A percentile compares a stretch with the other conserved stretches of the same genome.
Evolutionary conservation across 1,140 invertebrate species (phyloP).

Genomic region (Drosophila nannoptera): DNA sequence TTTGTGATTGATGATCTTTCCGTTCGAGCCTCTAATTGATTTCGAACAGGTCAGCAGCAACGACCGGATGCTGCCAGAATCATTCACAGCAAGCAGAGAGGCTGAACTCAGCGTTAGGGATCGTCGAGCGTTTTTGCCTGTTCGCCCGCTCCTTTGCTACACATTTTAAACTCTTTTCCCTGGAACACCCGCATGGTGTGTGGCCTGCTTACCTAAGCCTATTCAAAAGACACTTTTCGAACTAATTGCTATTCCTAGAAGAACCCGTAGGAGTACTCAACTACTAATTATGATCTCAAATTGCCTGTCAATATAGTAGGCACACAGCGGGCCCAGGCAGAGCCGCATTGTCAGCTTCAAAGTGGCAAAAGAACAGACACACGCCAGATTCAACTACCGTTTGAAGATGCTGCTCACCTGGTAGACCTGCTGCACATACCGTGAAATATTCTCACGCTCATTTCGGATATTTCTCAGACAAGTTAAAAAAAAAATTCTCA

Average conservation of each 20-base stretch:
- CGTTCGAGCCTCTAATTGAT: slow-evolving; percentile 72
- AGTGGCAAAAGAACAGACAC: no score
- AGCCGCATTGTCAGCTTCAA: not conserved
- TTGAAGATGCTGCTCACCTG: slow-evolving; percentile 52
- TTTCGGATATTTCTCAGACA: slow-evolving; percentile 37
- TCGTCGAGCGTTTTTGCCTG: not conserved
- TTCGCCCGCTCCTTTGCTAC: slow-evolving; percentile 39
- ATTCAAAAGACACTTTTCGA: slow-evolving; percentile 72
- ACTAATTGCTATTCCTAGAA: slow-evolving; percentile 45
- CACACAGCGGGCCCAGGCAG: slow-evolving; percentile 38
- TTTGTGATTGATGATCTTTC: slow-evolving; percentile 33
- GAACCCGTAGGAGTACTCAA: not conserved
- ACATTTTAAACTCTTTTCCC: slow-evolving; percentile 42
- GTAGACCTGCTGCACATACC: slow-evolving; percentile 11
- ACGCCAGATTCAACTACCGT: not conserved
- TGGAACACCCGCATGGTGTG: slow-evolving; percentile 10
- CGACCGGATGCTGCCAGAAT: not conserved
- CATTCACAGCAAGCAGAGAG: not conserved
- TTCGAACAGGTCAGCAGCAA: slow-evolving; percentile 68
- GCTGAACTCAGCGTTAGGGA: not conserved
- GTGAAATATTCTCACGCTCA: slow-evolving; percentile 63
- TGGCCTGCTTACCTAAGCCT: slow-evolving; percentile 27
- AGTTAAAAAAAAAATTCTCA: slow-evolving; percentile 18
- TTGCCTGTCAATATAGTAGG: slow-evolving; percentile 60
- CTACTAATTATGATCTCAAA: slow-evolving; percentile 58